Percentiles rank a stretch among this genome's conserved stretches.
Evolutionary conservation across 2,113 vertebrate genomes (phyloP).

Genomic region (Cyrtonyx montezumae): DNA sequence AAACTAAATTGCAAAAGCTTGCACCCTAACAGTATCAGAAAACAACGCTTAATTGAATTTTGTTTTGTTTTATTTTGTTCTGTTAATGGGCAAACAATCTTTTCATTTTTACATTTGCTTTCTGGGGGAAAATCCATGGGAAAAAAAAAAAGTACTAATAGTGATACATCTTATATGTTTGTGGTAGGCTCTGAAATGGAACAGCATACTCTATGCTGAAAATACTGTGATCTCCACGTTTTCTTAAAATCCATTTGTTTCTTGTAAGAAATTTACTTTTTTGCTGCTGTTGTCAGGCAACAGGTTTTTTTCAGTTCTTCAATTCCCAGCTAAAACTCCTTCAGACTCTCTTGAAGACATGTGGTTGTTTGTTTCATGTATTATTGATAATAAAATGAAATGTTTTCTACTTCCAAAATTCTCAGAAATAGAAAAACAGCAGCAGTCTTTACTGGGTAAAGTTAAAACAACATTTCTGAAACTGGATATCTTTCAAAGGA

Average conservation of each 20-base stretch:
- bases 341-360: not conserved
- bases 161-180: not conserved
- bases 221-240: not conserved
- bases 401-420: not conserved
- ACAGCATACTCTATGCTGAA: not conserved
- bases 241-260: not conserved
- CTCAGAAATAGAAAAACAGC: not conserved
- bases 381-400: not conserved
- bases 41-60: not conserved
- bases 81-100: not conserved
- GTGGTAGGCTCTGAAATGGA: not conserved
- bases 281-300: not conserved
- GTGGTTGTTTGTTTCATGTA: not conserved
- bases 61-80: not conserved
- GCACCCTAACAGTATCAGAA: not conserved
- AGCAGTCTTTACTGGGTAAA: not conserved
- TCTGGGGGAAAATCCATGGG: not conserved
- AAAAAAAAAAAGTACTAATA: not conserved
- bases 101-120: not conserved
- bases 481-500: not conserved
- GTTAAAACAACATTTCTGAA: not conserved
- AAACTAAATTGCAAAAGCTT: not conserved
- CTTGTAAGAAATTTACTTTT: not conserved
- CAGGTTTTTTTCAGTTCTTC: not conserved
- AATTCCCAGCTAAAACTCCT: not conserved